Evolutionary conservation across 2,797 vertebrate genomes (phyloP), one percentile per base, ranked within the genome.

Genomic region (Melanotaenia maccullochi): DNA sequence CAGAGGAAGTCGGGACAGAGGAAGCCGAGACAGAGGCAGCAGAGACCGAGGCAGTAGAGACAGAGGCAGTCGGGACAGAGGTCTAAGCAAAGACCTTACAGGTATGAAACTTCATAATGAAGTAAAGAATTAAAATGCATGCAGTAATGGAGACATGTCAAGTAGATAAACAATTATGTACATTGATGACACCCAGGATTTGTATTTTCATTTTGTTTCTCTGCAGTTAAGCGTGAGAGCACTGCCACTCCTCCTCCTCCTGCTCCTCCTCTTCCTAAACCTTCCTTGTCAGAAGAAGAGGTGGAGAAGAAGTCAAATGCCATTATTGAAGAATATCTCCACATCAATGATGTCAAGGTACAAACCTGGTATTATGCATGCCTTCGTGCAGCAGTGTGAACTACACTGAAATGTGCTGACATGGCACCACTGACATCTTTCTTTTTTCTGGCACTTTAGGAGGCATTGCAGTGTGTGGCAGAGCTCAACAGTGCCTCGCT

Each of bases 271-370:
- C 87, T 86, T 55, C 42, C 92, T 0, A 97, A 97, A 70, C 93
- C 96, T 0, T 65, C 78, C 0, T 69, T 99, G 68, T 96, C 95
- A 0, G 97, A 99, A 75, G 98, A 96, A 49, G 96, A 98, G 69
- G 56, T 99, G 60, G 97, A 98, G 67, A 99, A 97, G 93, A 99
- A 98, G 84, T 94, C 97, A 0, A 95, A 92, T 60, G 95, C 97
- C 3, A 99, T 99, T 74, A 95, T 97, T 72, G 98, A 99, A 81
- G 98, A 99, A 60, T 99, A 97, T 68, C 93, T 99, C 62, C 97
- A 99, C 91, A 96, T 99, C 82, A 99, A 97, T 67, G 97, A 99
- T 89, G 90, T 98, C 90, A 99, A 99, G 97, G 98, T 98, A 91
- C 68, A 47, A 49, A 58, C 12, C 0, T 0, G 6, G n/a, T 3